A percentile compares a stretch with the other conserved stretches of the same genome.
Conservation (phyloP, 2,888 invertebrate genomes). For the Clostera curtula region DNA sequence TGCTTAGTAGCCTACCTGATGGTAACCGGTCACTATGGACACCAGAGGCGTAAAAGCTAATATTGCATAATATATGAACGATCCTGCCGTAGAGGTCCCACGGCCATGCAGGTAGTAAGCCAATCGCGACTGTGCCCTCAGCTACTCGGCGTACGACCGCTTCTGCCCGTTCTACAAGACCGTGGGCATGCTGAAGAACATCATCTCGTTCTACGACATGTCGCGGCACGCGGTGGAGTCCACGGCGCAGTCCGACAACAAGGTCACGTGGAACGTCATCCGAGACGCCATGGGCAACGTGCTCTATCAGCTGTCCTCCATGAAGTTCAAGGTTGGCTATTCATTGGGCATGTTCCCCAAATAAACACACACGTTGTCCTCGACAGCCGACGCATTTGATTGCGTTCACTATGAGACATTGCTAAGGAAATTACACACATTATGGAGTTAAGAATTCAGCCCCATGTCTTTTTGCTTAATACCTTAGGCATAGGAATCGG, state of each 20-base stretch:
- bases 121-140: constrained; percentile 22
- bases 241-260: constrained; percentile 98
- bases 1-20: too few relatives aligned
- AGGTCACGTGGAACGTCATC: constrained; percentile 97
- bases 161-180: constrained; percentile 99
- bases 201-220: constrained; percentile 99
- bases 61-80: too few relatives aligned
- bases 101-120: not conserved
- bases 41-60: too few relatives aligned
- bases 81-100: too few relatives aligned
- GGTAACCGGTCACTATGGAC: too few relatives aligned
- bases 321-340: constrained; percentile 99
- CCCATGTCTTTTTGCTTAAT: too few relatives aligned
- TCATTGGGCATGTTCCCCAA: too few relatives aligned
- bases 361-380: too few relatives aligned
- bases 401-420: not conserved
- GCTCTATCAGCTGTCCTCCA: constrained; percentile 97
- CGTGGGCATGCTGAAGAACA: constrained; percentile 98
- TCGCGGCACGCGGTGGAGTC: constrained; percentile 98
- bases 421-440: too few relatives aligned
- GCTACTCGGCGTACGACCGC: constrained; percentile 93
- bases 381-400: not conserved
- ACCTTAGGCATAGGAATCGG: too few relatives aligned
- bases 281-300: constrained; percentile 97
- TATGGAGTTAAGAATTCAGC: too few relatives aligned